Base-by-base conservation (phyloP, 2,888 invertebrate genomes). In the Scaptomyza reducta region DNA sequence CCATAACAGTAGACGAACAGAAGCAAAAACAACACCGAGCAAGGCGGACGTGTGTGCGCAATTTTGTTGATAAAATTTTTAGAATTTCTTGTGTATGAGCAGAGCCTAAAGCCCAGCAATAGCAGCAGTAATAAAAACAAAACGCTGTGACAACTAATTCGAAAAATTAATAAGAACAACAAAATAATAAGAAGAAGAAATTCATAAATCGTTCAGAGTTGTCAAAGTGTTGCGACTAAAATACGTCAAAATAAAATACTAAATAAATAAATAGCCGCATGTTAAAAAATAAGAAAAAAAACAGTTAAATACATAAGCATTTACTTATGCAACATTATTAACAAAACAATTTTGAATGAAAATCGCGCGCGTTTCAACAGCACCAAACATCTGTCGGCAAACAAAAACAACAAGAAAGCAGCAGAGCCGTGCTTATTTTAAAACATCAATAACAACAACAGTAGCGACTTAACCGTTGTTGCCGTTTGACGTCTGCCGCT, bases 1-100 rank as follows among this genome's bases (percentile, higher is more conserved):
- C 44, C 67, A 51, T 74, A 74, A 74, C 76, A 74, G 74, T 49
- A n/a, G 46, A 10, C 62, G 71, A 71, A 60, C 74, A 74, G 74
- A 74, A 76, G 76, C 76, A 74, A 74, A 74, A 74, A 68, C 74
- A 74, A 74, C 68, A 72, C 63, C 74, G 74, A 74, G 74, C 77
- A 72, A 68, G 74, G 72, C 74, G 74, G 74, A 74, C 74, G 74
- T 74, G 74, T 72, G 74, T 59, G 69, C 77, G 77, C 76, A 74
- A 16, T 16, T 72, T 61, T 72, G 59, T 68, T 76, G 50, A 76
- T 50, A 71, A 18, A 62, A 60, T 49, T 31, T 75, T 49, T 56
- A 66, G 59, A 79, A 82, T 64, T 72, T 78, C 75, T 72, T 78
- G 69, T 72, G 72, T 77, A 58, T 70, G 56, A 62, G 69, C 49